Base-by-base conservation (phyloP, 2,888 invertebrate species). In the Emesis castigata region DNA sequence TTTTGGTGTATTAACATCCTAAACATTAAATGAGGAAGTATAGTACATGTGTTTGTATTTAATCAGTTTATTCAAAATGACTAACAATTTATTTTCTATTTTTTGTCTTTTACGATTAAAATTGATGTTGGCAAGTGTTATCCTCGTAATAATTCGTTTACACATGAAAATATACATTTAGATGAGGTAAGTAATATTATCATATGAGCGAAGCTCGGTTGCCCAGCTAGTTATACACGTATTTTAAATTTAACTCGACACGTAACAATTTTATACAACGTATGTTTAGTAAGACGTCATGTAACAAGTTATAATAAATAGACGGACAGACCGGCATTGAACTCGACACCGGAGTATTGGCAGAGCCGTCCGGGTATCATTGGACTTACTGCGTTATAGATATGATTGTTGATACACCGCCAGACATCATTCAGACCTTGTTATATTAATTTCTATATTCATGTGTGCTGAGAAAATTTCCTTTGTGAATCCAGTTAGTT, bases 311-410 rank as follows among this genome's bases (percentile, higher is more conserved):
- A 56, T 56, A 56, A 56, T 56, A 56, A 56, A 56, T 22, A 56
- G 22, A 22, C 56, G 22, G 56, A 22, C 56, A 20, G 39, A 22
- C 39, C 62, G 71, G n/a, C 80, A 75, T 79, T 79, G 82, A 84
- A 82, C 73, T 66, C 39, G 78, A 84, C 78, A 80, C 34, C 34
- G 76, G 66, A n/a, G 66, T 77, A 80, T 75, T 82, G 82, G 78
- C 84, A 80, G 79, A 68, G 48, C 75, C 71, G 53, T 75, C 16
- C 58, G 56, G 44, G 68, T 48, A 61, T 34, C 34, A 64, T 69
- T 69, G 56, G 62, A 62, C 69, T 74, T 58, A 70, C 56, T 56
- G 22, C 34, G 69, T 69, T 69, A 78, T 66, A 39, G 72, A 73
- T 69, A 80, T 71, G 56, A 11, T 56, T 11, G 44, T 80, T 78